Evolutionary conservation across 2,888 invertebrate genomes (phyloP).

Genomic region (Platycheirus rosarum): DNA sequence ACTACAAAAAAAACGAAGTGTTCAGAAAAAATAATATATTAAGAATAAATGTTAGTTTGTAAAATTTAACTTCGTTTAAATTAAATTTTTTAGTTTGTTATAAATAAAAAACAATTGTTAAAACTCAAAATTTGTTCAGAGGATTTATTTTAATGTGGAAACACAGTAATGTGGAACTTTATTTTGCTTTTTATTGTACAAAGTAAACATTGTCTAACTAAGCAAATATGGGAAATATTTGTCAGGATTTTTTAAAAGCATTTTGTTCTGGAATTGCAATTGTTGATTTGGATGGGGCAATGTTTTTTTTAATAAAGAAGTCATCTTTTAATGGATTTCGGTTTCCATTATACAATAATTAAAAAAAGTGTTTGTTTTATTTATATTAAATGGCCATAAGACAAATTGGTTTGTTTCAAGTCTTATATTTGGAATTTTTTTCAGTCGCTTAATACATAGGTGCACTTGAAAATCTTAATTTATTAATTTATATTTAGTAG

Average conservation of each 20-base stretch:
- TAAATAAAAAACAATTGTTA: conserved; percentile 64
- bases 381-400: no score
- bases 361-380: no score
- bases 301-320: no score
- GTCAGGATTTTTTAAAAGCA: conserved; percentile 23
- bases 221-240: conserved; percentile 43
- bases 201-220: conserved; percentile 47
- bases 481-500: no score
- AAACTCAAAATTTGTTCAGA: conserved; percentile 27
- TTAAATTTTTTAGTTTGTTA: conserved; percentile 44
- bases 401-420: no score
- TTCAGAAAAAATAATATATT: conserved; percentile 41
- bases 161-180: conserved; percentile 14
- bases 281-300: conserved; percentile 35
- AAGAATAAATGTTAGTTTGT: conserved; percentile 47
- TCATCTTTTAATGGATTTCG: no score
- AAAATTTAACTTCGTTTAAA: conserved; percentile 49
- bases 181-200: conserved; percentile 48
- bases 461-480: no score
- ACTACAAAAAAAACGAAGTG: conserved; percentile 54
- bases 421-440: no score
- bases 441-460: no score
- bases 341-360: no score
- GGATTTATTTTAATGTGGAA: no score
- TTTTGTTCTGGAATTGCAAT: conserved; percentile 58